These are phyloP conservation scores for Scaeva pyrastri DNA, from an alignment of 2,888 invertebrate species.

Conservation along the genomic window DNA sequence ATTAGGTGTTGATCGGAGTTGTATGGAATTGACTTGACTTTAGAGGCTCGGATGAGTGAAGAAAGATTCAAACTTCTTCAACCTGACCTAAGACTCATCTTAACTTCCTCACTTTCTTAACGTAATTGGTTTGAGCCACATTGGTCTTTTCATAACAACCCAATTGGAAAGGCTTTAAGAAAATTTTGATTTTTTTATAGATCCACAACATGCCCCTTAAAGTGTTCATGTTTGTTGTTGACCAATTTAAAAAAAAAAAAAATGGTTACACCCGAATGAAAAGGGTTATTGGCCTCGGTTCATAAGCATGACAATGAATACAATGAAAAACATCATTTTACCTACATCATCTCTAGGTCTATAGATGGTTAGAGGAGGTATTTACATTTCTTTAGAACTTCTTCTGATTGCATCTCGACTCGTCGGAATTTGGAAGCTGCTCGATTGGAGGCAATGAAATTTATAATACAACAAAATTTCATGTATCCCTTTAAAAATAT, in stretches of 20 bases:
- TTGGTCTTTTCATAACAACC: too few relatives aligned
- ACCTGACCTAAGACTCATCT: too few relatives aligned
- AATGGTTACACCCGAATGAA: background rate
- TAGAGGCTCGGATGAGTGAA: background rate
- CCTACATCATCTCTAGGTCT: constrained; percentile 9
- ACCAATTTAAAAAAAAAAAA: background rate
- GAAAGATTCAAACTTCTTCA: too few relatives aligned
- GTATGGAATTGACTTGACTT: background rate
- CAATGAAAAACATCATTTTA: constrained; percentile 4
- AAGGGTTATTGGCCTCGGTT: constrained; percentile 49
- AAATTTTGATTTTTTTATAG: background rate
- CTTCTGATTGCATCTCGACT: constrained; percentile 28
- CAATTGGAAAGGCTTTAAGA: too few relatives aligned
- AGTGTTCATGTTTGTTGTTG: background rate
- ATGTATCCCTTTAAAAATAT: background rate
- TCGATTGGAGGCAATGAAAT: constrained; percentile 7
- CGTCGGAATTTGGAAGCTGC: constrained; percentile 30
- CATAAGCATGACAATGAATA: constrained; percentile 40
- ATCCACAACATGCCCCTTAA: background rate
- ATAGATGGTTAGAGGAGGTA: too few relatives aligned
- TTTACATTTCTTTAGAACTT: constrained; percentile 15
- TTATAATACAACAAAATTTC: constrained; percentile 25
- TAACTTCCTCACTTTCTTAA: too few relatives aligned
- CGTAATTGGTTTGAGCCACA: too few relatives aligned
- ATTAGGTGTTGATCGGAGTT: background rate